Percentiles rank a stretch among this genome's conserved stretches.
Evolutionary conservation across 2,888 invertebrate genomes (phyloP).

Genomic region (Drosophila merina): DNA sequence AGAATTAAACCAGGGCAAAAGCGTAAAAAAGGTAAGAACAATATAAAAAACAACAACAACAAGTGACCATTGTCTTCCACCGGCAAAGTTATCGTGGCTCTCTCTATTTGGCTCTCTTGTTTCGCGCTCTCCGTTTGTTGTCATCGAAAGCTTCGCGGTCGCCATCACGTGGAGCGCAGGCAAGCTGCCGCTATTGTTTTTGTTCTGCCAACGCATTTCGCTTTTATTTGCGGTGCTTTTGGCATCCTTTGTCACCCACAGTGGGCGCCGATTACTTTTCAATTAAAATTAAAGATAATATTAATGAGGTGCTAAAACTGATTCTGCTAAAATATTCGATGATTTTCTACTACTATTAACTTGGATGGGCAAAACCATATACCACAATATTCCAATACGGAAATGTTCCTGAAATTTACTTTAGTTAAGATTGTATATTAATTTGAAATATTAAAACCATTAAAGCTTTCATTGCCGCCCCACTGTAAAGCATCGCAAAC

Average conservation of each 20-base stretch:
- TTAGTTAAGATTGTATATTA: too few relatives aligned
- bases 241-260: conserved; percentile 18
- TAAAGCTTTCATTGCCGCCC: neutral
- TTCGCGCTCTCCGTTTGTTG: conserved; percentile 53
- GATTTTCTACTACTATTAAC: too few relatives aligned
- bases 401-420: too few relatives aligned
- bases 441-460: too few relatives aligned
- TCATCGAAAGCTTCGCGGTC: conserved; percentile 48
- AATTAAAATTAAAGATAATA: too few relatives aligned
- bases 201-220: conserved; percentile 42
- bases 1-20: conserved; percentile 16
- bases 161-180: conserved; percentile 64
- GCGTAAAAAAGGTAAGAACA: conserved; percentile 8
- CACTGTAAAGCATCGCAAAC: conserved; percentile 18
- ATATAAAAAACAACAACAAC: conserved; percentile 13
- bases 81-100: conserved; percentile 8
- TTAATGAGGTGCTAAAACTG: too few relatives aligned
- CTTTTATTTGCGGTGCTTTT: conserved; percentile 68
- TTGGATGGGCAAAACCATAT: too few relatives aligned
- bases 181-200: conserved; percentile 23
- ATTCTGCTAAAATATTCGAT: too few relatives aligned
- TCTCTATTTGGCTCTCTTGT: conserved; percentile 5
- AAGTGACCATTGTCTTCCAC: conserved; percentile 21
- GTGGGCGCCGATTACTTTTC: neutral
- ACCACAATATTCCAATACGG: too few relatives aligned